Evolutionary conservation across 2,113 vertebrate species (phyloP).

Genomic region (Hippocampus mohnikei): DNA sequence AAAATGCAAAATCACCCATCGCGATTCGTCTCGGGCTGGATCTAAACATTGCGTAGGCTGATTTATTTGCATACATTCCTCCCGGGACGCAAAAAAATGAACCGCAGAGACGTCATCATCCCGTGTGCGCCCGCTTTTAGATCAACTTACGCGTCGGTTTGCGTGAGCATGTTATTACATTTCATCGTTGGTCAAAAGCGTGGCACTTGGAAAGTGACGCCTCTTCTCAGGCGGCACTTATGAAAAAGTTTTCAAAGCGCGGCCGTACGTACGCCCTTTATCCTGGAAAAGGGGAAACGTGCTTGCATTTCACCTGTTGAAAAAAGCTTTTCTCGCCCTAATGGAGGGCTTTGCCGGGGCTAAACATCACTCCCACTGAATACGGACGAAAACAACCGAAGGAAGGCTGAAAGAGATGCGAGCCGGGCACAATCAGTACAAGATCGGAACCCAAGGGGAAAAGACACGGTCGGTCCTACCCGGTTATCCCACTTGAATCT

Average conservation of each 20-base stretch:
- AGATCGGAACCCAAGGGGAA: conserved; percentile 21
- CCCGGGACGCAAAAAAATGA: too few relatives aligned
- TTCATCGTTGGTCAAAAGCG: too few relatives aligned
- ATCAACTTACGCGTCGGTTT: too few relatives aligned
- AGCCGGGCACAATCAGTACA: background rate
- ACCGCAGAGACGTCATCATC: too few relatives aligned
- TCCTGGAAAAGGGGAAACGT: background rate
- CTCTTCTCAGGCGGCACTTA: background rate
- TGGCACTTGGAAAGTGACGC: too few relatives aligned
- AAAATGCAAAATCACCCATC: too few relatives aligned
- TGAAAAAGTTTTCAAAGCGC: background rate
- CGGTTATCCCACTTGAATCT: conserved; percentile 44
- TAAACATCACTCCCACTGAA: conserved; percentile 33
- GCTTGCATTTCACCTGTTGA: conserved; percentile 13
- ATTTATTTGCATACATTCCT: too few relatives aligned
- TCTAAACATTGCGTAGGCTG: too few relatives aligned
- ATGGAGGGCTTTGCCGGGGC: conserved; percentile 42
- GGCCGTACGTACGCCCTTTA: background rate
- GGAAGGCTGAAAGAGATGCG: background rate
- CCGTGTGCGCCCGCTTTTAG: too few relatives aligned
- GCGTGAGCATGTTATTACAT: too few relatives aligned
- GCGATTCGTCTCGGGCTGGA: too few relatives aligned
- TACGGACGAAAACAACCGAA: conserved; percentile 17
- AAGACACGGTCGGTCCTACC: conserved; percentile 26
- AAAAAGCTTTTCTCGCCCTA: conserved; percentile 37